These are phyloP conservation scores for Corella eumyota DNA, from an alignment of 23 tunicate genomes.

Conservation along the genomic window DNA sequence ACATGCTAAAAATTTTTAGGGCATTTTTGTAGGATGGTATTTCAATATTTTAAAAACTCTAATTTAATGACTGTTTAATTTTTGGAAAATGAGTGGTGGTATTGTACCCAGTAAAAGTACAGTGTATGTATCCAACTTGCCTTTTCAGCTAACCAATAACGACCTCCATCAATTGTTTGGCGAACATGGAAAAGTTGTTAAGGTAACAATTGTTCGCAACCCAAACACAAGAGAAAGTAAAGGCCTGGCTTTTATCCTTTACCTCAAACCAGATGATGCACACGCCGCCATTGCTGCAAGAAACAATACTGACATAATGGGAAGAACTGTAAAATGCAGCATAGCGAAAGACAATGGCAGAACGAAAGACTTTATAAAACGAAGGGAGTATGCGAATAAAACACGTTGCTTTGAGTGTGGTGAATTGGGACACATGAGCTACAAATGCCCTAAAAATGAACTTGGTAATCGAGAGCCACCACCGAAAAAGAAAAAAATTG, in stretches of 20 bases:
- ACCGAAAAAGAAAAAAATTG: slow-evolving; percentile 32
- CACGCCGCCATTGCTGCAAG: no score
- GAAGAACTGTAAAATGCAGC: slow-evolving; percentile 64
- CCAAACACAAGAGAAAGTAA: slow-evolving; percentile 52
- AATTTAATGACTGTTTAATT: no score
- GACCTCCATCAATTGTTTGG: slow-evolving; percentile 64
- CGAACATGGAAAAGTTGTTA: slow-evolving; percentile 48
- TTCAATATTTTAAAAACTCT: no score
- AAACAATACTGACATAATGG: slow-evolving; percentile 20
- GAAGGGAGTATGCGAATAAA: slow-evolving; percentile 82
- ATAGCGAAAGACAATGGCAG: slow-evolving; percentile 84
- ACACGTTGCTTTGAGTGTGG: slow-evolving; percentile 83
- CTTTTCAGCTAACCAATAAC: slow-evolving; percentile 68
- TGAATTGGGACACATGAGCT: slow-evolving; percentile 62
- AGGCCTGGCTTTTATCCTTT: slow-evolving; percentile 71
- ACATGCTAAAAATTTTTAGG: no score
- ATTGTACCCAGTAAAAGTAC: slow-evolving; percentile 85
- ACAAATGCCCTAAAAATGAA: slow-evolving; percentile 68
- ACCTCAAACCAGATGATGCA: slow-evolving; percentile 66
- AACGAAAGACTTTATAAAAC: slow-evolving; percentile 59
- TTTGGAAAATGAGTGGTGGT: slow-evolving; percentile 71
- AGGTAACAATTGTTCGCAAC: slow-evolving; percentile 51
- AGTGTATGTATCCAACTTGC: slow-evolving; percentile 68
- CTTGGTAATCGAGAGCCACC: slow-evolving; percentile 78
- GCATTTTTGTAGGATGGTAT: no score